Evolutionary conservation across 2,113 vertebrate species (phyloP).

Genomic region (Rhinichthys klamathensis): DNA sequence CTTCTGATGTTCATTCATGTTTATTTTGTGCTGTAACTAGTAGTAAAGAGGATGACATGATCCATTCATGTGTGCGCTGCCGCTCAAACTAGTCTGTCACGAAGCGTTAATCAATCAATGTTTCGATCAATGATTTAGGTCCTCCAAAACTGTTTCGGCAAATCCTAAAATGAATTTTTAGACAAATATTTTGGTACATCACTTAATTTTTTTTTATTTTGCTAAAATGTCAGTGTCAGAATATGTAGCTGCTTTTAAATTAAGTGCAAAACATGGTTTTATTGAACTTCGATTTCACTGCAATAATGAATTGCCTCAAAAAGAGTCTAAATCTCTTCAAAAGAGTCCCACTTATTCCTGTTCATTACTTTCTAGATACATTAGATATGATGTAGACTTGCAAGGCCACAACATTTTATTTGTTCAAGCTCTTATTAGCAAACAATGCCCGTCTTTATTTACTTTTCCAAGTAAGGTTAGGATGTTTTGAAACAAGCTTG

Average conservation of each 20-base stretch:
- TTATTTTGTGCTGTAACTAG: too few relatives aligned
- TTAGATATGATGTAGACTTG: background rate
- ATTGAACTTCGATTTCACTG: background rate
- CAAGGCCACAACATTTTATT: background rate
- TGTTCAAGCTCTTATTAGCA: background rate
- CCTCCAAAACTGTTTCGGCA: too few relatives aligned
- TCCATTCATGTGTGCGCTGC: too few relatives aligned
- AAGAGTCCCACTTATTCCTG: background rate
- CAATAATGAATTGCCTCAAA: background rate
- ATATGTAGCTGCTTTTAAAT: background rate
- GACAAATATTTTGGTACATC: too few relatives aligned
- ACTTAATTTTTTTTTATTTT: background rate
- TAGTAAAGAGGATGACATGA: too few relatives aligned
- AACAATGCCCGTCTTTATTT: background rate
- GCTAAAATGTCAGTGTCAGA: background rate
- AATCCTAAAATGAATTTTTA: too few relatives aligned
- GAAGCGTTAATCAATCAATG: too few relatives aligned
- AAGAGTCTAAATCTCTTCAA: background rate
- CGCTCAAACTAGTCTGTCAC: too few relatives aligned
- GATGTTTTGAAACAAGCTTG: constrained; percentile 22
- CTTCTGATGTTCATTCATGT: too few relatives aligned
- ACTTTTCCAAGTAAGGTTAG: constrained; percentile 4
- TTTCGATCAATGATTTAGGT: too few relatives aligned
- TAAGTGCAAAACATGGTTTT: background rate
- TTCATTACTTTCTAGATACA: background rate